These are phyloP conservation scores for Oscheius onirici DNA, from an alignment of 2,888 invertebrate genomes.

Conservation along the genomic window DNA sequence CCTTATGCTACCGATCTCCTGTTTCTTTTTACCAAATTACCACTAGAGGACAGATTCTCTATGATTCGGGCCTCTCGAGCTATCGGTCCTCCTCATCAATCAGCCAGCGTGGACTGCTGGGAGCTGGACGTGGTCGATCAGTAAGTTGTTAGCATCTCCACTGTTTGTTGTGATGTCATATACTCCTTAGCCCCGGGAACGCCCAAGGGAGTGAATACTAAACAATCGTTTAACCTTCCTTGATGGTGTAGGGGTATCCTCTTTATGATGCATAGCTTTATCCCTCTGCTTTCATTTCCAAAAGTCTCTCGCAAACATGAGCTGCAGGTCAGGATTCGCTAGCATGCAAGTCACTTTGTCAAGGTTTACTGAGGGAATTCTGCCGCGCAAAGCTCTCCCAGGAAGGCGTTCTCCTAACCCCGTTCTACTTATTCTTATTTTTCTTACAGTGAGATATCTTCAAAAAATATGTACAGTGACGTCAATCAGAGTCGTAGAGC, in stretches of 20 bases:
- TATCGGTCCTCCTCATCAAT: conserved; percentile 17
- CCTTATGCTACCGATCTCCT: neutral
- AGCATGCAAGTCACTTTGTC: conserved; percentile 8
- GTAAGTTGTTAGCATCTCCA: conserved; percentile 12
- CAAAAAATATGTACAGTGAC: too few relatives aligned
- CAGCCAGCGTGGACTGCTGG: conserved; percentile 25
- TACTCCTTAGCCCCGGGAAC: neutral
- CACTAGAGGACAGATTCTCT: conserved; percentile 7
- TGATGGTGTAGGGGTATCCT: neutral
- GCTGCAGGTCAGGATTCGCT: conserved; percentile 21
- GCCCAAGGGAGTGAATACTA: neutral
- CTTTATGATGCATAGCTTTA: conserved; percentile 24
- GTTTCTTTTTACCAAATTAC: neutral
- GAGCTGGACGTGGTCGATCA: conserved; percentile 24
- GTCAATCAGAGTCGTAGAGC: too few relatives aligned
- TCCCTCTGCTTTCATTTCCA: neutral
- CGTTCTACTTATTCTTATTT: too few relatives aligned
- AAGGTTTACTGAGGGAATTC: neutral
- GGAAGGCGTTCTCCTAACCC: too few relatives aligned
- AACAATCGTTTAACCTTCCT: neutral
- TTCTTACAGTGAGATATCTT: too few relatives aligned
- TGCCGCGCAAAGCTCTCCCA: too few relatives aligned
- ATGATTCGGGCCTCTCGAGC: conserved; percentile 29
- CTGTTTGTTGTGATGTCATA: conserved; percentile 12
- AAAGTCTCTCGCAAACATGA: neutral